These are phyloP conservation scores for Gymnarchus niloticus DNA, from an alignment of 2,113 vertebrate species.

Conservation along the genomic window DNA sequence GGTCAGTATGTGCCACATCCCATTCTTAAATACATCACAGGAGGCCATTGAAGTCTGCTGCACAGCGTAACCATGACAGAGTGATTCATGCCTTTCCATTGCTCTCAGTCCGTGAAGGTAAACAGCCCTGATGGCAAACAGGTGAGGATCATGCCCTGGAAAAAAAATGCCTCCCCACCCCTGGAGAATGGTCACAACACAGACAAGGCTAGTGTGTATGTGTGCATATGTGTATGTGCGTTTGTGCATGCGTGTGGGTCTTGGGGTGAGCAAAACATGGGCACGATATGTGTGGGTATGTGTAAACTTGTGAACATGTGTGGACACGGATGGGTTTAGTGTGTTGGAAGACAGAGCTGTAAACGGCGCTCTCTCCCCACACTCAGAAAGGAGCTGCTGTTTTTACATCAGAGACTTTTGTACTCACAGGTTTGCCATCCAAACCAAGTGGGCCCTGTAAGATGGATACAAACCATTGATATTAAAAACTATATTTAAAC, in stretches of 20 bases:
- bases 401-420: not conserved
- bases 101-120: not conserved
- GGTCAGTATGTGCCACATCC: not conserved
- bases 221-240: not conserved
- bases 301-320: not conserved
- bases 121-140: slow-evolving; percentile 20
- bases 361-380: not conserved
- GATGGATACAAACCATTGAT: slow-evolving; percentile 31
- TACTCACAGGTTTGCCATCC: slow-evolving; percentile 94
- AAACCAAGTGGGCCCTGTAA: slow-evolving; percentile 86
- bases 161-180: not conserved
- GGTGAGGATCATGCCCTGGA: not conserved
- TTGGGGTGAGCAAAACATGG: not conserved
- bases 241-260: not conserved
- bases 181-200: not conserved
- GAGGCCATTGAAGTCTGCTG: not conserved
- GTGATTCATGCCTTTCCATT: slow-evolving; percentile 4
- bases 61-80: not conserved
- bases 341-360: not conserved
- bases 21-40: not conserved
- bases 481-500: slow-evolving; percentile 17
- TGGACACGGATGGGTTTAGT: not conserved
- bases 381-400: not conserved
- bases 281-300: not conserved
- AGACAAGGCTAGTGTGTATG: not conserved